Conservation (phyloP, 2,797 vertebrate species). For the Syngnathus rostellatus region DNA sequence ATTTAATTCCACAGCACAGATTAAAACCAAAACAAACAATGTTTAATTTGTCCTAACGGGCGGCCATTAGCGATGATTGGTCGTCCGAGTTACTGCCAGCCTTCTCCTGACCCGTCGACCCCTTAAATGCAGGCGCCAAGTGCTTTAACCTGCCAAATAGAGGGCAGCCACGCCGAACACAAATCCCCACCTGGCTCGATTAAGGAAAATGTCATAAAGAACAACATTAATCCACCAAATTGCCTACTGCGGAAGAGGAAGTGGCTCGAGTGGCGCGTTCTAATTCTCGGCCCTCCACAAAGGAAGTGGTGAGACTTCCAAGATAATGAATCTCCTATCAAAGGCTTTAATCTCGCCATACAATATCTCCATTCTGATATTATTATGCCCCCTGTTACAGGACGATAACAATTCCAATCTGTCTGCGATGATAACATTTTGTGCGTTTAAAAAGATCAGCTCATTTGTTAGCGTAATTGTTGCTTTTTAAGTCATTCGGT, state of each 20-base stretch:
- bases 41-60: not conserved
- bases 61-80: constrained; percentile 1
- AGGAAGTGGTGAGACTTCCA: not conserved
- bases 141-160: not conserved
- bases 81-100: not conserved
- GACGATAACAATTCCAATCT: not conserved
- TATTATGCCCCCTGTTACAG: too few relatives aligned
- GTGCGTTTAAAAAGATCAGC: not conserved
- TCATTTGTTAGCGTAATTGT: not conserved
- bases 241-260: not conserved
- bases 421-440: not conserved
- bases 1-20: not conserved
- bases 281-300: not conserved
- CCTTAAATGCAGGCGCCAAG: not conserved
- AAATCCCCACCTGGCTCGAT: not conserved
- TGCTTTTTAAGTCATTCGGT: not conserved
- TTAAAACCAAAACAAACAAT: not conserved
- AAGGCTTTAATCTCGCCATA: not conserved
- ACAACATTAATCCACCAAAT: not conserved
- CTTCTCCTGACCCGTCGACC: not conserved
- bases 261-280: not conserved
- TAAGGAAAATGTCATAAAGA: not conserved
- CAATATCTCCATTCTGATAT: not conserved
- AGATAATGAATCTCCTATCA: not conserved
- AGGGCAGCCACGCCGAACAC: not conserved